Evolutionary conservation across 2,888 invertebrate species (phyloP).

Genomic region (Phytoseiulus persimilis): DNA sequence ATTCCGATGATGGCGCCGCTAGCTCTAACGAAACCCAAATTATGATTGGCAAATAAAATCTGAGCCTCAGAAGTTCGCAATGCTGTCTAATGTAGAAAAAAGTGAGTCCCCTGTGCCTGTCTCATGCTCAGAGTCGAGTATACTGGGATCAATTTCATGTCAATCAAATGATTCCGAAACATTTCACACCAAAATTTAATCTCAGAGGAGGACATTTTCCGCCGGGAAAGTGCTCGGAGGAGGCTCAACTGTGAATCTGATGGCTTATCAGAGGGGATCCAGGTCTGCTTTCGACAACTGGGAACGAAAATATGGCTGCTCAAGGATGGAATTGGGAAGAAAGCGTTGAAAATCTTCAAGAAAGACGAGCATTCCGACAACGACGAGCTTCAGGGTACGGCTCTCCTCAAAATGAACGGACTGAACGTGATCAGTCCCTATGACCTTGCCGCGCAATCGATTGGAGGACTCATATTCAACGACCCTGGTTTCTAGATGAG

Average conservation of each 20-base stretch:
- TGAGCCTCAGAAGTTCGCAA: constrained; percentile 17
- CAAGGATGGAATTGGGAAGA: constrained; percentile 19
- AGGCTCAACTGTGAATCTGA: constrained; percentile 5
- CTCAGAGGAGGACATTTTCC: background rate
- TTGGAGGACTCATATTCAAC: background rate
- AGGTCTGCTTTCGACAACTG: background rate
- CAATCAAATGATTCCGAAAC: background rate
- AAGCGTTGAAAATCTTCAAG: background rate
- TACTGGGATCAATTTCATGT: background rate
- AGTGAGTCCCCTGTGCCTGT: background rate
- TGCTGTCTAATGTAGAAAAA: background rate
- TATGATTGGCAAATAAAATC: constrained; percentile 9
- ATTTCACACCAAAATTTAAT: too few species aligned
- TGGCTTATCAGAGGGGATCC: constrained; percentile 24
- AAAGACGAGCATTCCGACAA: background rate
- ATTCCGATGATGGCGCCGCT: constrained; percentile 18
- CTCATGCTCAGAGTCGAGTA: too few species aligned
- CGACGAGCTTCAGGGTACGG: background rate
- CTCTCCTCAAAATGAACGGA: background rate
- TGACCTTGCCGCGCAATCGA: background rate
- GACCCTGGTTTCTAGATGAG: background rate
- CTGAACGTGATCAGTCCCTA: background rate
- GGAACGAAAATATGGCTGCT: constrained; percentile 11
- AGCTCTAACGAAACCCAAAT: background rate
- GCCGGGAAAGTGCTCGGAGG: constrained; percentile 20